phyloP scores from a whole-genome alignment of 1,140 invertebrate genomes.

The Eupeodes corollae region DNA sequence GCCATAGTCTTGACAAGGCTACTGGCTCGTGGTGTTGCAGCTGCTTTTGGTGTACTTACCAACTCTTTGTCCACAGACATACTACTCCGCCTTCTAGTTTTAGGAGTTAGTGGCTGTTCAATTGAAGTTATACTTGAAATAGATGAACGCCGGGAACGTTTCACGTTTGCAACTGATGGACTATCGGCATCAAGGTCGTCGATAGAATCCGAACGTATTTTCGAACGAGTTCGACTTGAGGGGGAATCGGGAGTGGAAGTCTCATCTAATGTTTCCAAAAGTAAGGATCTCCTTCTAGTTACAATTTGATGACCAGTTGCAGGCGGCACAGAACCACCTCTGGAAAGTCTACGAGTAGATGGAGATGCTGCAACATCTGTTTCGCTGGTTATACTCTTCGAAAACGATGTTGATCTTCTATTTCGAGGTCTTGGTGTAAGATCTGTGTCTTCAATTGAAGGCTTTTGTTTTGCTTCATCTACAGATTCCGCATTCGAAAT shows the following conservation, averaged over 20 bases:
- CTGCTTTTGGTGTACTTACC: neutral
- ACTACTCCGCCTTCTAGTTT: neutral
- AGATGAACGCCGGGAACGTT: slow-evolving; percentile 5
- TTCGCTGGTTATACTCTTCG: neutral
- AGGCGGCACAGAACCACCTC: slow-evolving; percentile 4
- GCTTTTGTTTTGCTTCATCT: neutral
- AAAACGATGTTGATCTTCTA: neutral
- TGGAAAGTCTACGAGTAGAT: neutral
- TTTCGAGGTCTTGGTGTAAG: neutral
- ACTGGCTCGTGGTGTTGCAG: too few relatives aligned
- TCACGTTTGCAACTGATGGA: slow-evolving; percentile 1
- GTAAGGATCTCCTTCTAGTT: slow-evolving; percentile 2
- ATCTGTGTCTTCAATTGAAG: neutral
- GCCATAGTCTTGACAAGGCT: too few relatives aligned
- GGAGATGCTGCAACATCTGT: neutral
- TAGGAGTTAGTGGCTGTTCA: slow-evolving; percentile 4
- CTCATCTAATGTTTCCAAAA: slow-evolving; percentile 23
- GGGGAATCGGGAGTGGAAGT: slow-evolving; percentile 6
- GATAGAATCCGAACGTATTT: slow-evolving; percentile 9
- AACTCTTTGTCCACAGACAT: neutral
- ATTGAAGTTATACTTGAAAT: slow-evolving; percentile 3
- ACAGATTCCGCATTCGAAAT: too few relatives aligned
- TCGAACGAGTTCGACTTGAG: slow-evolving; percentile 16
- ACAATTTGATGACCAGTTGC: slow-evolving; percentile 4
- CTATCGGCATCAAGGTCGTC: slow-evolving; percentile 1